Evolutionary conservation across 1,140 invertebrate species (phyloP), one percentile per base, ranked within the genome.

Genomic region (Euwallacea similis): DNA sequence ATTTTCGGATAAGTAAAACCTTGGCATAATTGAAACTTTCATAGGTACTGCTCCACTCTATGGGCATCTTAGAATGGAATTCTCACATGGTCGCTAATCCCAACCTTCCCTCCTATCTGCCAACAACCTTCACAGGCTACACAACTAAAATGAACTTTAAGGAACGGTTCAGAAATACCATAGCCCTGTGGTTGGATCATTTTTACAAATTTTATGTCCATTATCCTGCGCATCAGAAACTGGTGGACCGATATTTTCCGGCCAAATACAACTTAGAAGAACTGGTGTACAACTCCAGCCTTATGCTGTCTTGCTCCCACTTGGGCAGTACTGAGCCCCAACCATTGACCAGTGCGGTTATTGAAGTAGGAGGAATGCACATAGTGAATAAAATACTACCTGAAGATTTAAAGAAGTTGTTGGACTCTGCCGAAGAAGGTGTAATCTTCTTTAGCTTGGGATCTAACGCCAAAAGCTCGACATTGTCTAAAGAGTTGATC

Each of bases 391-490:
- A 46, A 66, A 73, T 58, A 44, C 16, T 77, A 15, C 75, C 76
- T n/a, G 33, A 73, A 13, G 56, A 77, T 60, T 7, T 77, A 7
- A 77, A 83, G 76, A 66, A 76, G 4, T 76, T 83, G 56, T 69
- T 87, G 67, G 84, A 86, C 71, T 78, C 82, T 15, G 79, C 84
- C 3, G 68, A 82, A 79, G 68, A 81, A 47, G 86, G 86, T 10
- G 84, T 82, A 6, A 77, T 88, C 54, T 84, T 84, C 66, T 84
- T 87, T 66, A 84, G 82, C 68, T 77, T 87, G 60, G 87, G 87
- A 15, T 83, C 83, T 6, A 77, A 84, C 42, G 79, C 86, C 56
- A 81, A 83, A 70, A 76, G 82, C 6, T 78, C 82, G 43, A 76
- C 82, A 60, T 76, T 88, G 0, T 75, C 82, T 0, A 67, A 73